Evolutionary conservation across 1,140 invertebrate genomes (phyloP), one percentile per base, ranked within the genome.

Genomic region (Pseudomyrmex pallidus): DNA sequence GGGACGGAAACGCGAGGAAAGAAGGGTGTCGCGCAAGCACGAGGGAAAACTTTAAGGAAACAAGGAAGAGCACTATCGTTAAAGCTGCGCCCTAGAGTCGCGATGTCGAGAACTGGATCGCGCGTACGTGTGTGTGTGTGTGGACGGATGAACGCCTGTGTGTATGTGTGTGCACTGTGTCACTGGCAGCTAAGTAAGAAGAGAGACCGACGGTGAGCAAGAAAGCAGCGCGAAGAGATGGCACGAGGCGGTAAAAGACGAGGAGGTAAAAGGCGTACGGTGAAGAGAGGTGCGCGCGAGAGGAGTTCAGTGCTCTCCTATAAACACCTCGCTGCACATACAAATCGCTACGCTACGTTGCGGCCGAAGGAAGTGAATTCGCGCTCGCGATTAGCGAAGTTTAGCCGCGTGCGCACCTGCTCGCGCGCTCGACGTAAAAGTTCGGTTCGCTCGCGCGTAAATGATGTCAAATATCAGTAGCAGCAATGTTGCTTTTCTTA

Each of bases 261-360:
- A 57, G 15, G 61, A 17, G 52, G 13, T 12, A 13, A 63, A 50
- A 44, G 73, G 52, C 48, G 77, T 48, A 74, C 5, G 57, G 9
- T 35, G 22, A 35, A 35, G 73, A 46, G 4, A 50, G 72, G 15
- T 52, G 17, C 20, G 22, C 78, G 17, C 48, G 22, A 77, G 62
- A 85, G 72, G 77, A 86, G 90, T 89, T 84, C 85, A 82, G 54
- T 77, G 82, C 84, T 86, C 85, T 85, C 78, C 82, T 86, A 85
- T 88, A 89, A 91, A 89, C 89, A 89, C 80, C 74, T 88, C 68
- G 54, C 68, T 86, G 89, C 66, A 78, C 90, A 70, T 35, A 35
- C 90, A 90, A 90, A 91, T 91, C 86, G 86, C 35, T 56, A 72
- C 64, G 17, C 2, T 77, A 77, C 46, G 56, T 22, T 52, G 72